Conservation (phyloP, 2,797 vertebrate genomes). For the Anas georgica region DNA sequence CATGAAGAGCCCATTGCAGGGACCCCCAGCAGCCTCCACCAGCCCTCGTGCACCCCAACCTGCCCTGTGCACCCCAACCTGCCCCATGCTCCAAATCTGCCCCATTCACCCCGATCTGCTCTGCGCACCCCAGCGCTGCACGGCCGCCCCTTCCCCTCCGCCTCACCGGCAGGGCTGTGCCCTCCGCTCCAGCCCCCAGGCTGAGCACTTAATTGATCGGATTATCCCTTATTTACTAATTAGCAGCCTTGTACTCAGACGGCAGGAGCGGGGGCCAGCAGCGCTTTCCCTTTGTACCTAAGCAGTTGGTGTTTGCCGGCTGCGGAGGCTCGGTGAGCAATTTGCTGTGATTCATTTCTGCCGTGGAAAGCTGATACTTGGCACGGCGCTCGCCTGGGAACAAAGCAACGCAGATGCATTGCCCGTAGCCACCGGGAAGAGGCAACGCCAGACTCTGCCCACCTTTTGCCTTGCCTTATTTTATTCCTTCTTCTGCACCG, state of each 20-base stretch:
- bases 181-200: background rate
- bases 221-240: constrained; percentile 27
- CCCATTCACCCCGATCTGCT: background rate
- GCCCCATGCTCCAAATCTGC: no score
- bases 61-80: rapidly evolving
- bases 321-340: background rate
- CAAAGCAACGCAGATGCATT: background rate
- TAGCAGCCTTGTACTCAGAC: background rate
- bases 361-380: background rate
- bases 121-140: rapidly evolving
- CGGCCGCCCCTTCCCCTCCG: background rate
- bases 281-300: background rate
- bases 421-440: background rate
- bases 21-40: background rate
- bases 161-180: background rate
- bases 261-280: background rate
- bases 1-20: background rate
- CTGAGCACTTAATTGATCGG: background rate
- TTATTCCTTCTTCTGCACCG: background rate
- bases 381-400: background rate
- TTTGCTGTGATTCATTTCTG: background rate
- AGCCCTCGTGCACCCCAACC: background rate
- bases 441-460: constrained; percentile 8
- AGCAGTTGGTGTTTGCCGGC: background rate
- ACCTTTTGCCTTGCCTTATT: background rate